A percentile compares a stretch with the other conserved stretches of the same genome.
phyloP scores from a whole-genome alignment of 2,113 vertebrate species.

The Mesoclemmys tuberculata region DNA sequence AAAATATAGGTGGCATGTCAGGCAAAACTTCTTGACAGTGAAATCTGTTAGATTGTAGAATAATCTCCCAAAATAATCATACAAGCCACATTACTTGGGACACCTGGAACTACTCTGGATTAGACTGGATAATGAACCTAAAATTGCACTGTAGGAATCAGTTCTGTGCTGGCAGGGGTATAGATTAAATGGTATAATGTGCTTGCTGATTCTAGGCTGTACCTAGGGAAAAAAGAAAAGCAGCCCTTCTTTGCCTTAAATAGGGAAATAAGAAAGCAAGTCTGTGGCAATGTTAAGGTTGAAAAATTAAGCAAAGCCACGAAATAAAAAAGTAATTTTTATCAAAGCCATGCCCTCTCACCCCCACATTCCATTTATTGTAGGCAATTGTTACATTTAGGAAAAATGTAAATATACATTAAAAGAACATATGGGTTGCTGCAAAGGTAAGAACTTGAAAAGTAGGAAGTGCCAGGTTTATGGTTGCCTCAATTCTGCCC shows the following conservation, averaged over 20 bases:
- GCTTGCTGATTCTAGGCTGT: background rate
- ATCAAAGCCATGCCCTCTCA: background rate
- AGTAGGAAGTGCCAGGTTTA: background rate
- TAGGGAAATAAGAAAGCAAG: background rate
- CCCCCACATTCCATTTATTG: background rate
- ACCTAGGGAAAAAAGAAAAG: too few relatives aligned
- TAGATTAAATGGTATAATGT: background rate
- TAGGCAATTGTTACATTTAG: background rate
- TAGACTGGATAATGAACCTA: background rate
- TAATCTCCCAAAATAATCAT: background rate
- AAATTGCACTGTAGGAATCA: background rate
- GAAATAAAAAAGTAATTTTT: background rate
- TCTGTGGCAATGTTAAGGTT: background rate
- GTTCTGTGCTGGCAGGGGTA: background rate
- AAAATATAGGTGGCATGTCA: constrained; percentile 1
- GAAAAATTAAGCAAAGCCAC: background rate
- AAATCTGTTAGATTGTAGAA: background rate
- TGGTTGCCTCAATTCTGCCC: background rate
- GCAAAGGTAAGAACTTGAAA: background rate
- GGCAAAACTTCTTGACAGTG: background rate
- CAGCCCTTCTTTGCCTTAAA: background rate
- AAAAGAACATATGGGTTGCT: background rate
- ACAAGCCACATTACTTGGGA: background rate
- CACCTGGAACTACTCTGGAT: background rate
- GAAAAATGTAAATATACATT: background rate